A percentile compares a stretch with the other conserved stretches of the same genome.
These are phyloP conservation scores for Epinotia brunnichana DNA, from an alignment of 2,888 invertebrate species.

Conservation along the genomic window DNA sequence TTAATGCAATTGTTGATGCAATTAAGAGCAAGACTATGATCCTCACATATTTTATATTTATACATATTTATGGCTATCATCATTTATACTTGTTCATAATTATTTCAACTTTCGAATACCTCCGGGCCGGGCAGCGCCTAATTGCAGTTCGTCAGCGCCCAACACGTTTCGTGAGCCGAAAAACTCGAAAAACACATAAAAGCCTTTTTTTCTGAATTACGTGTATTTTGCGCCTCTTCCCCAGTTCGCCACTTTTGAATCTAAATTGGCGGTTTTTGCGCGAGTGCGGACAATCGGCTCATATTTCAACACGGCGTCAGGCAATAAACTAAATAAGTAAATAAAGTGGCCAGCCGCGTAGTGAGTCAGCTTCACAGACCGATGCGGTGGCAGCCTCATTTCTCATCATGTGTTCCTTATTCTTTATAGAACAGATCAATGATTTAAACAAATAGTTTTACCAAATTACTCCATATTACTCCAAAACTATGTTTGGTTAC, in stretches of 20 bases:
- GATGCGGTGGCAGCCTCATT: not conserved
- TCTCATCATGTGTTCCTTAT: not conserved
- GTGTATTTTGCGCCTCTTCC: slow-evolving; percentile 39
- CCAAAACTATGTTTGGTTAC: too few species aligned
- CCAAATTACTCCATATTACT: too few species aligned
- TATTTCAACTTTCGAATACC: slow-evolving; percentile 14
- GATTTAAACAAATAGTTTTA: not conserved
- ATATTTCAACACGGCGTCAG: slow-evolving; percentile 46
- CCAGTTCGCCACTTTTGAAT: slow-evolving; percentile 45
- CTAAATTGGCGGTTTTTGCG: slow-evolving; percentile 49
- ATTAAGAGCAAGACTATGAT: not conserved
- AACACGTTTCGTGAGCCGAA: slow-evolving; percentile 32
- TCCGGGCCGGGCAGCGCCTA: slow-evolving; percentile 15
- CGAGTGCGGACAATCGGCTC: slow-evolving; percentile 46
- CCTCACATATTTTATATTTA: not conserved
- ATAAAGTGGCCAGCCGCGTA: slow-evolving; percentile 13
- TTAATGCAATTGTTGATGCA: not conserved
- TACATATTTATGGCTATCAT: not conserved
- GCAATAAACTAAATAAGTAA: slow-evolving; percentile 44
- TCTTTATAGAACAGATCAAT: not conserved
- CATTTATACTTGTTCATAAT: slow-evolving; percentile 9
- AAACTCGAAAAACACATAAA: slow-evolving; percentile 47
- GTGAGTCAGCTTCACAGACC: slow-evolving; percentile 14
- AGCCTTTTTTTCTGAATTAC: slow-evolving; percentile 31
- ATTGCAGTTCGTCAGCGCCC: slow-evolving; percentile 28